Conservation (phyloP, 2,888 invertebrate genomes). For the Marronus borbonicus region DNA sequence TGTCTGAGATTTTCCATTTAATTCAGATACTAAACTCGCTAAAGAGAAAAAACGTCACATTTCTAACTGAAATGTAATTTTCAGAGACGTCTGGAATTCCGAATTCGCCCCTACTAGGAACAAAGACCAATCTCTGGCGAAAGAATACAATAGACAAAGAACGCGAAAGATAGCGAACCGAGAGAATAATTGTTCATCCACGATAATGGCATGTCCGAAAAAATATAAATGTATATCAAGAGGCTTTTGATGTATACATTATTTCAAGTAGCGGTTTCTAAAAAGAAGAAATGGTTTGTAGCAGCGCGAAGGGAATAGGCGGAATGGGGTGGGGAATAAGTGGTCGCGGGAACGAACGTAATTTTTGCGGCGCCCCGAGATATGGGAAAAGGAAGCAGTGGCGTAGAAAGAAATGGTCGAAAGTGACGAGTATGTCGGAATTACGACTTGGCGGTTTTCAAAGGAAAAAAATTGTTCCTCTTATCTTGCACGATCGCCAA, state of each 20-base stretch:
- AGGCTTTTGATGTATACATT: slow-evolving; percentile 42
- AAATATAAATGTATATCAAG: slow-evolving; percentile 40
- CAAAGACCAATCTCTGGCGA: neutral
- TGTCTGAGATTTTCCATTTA: slow-evolving; percentile 18
- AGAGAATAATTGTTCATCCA: slow-evolving; percentile 39
- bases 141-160: neutral
- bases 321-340: neutral
- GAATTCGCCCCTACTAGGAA: neutral
- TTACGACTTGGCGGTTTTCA: slow-evolving; percentile 28
- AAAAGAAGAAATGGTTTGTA: slow-evolving; percentile 5
- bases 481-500: slow-evolving; percentile 19
- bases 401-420: slow-evolving; percentile 9
- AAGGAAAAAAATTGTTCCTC: neutral
- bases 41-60: slow-evolving; percentile 9
- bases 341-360: neutral
- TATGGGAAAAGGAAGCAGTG: neutral
- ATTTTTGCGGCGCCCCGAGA: slow-evolving; percentile 18
- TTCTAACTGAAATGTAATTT: neutral
- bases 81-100: slow-evolving; percentile 8
- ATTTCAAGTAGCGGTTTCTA: slow-evolving; percentile 25
- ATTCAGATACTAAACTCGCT: neutral
- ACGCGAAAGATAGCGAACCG: slow-evolving; percentile 14
- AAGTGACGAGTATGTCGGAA: slow-evolving; percentile 37
- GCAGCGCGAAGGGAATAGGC: too few species aligned
- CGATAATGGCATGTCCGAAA: slow-evolving; percentile 36